phyloP scores from a whole-genome alignment of 2,888 invertebrate genomes.

The Sinopyrophorus schimmeli region DNA sequence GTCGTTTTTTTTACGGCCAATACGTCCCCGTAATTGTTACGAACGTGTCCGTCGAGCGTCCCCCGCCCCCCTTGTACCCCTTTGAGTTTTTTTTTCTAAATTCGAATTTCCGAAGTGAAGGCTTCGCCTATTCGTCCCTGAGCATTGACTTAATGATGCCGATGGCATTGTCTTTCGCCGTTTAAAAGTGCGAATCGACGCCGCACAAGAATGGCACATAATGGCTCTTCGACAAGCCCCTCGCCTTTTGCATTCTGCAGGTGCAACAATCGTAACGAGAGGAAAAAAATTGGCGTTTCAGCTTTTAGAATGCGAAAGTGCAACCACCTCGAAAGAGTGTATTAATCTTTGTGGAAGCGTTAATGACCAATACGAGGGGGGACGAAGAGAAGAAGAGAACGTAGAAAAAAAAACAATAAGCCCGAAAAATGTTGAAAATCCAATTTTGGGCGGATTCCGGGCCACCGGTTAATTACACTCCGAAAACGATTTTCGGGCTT shows the following conservation, averaged over 20 bases:
- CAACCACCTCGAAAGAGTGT: neutral
- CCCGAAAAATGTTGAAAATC: constrained; percentile 33
- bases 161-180: constrained; percentile 42
- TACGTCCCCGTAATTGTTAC: neutral
- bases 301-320: constrained; percentile 3
- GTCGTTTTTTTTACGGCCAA: neutral
- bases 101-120: constrained; percentile 13
- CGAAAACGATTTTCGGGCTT: constrained; percentile 45
- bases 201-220: constrained; percentile 38
- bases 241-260: constrained; percentile 9
- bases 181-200: constrained; percentile 40
- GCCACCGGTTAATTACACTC: constrained; percentile 51
- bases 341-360: constrained; percentile 4
- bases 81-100: neutral
- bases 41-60: neutral
- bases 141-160: constrained; percentile 44
- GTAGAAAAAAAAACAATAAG: constrained; percentile 34
- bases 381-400: no score
- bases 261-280: neutral
- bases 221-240: constrained; percentile 35
- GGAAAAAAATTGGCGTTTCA: neutral
- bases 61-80: neutral
- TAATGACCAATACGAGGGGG: constrained; percentile 23
- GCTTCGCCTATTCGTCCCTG: constrained; percentile 36
- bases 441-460: constrained; percentile 43